Evolutionary conservation across 23 tunicate genomes (phyloP).

Genomic region (Ciona savignyi): DNA sequence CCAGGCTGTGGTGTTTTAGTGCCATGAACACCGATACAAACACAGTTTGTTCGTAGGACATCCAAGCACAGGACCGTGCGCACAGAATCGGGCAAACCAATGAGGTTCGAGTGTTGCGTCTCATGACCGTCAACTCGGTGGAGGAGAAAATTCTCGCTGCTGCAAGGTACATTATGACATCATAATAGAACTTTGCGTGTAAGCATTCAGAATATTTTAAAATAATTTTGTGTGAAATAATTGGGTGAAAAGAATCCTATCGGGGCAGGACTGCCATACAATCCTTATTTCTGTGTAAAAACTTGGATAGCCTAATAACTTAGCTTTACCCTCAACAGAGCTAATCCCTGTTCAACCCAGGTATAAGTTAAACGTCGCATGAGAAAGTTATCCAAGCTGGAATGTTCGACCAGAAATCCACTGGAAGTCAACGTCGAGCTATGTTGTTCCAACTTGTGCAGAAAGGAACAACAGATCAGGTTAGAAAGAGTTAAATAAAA

Average conservation of each 20-base stretch:
- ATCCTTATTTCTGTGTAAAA: too few relatives aligned
- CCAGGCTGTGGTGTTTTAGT: too few relatives aligned
- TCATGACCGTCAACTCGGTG: conserved; percentile 91
- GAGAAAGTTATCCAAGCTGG: conserved; percentile 99
- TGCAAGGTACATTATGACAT: conserved; percentile 63
- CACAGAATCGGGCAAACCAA: conserved; percentile 98
- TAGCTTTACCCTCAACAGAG: too few relatives aligned
- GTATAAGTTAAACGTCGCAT: conserved; percentile 94
- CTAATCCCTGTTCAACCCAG: conserved; percentile 24
- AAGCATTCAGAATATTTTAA: too few relatives aligned
- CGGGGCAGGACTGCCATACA: too few relatives aligned
- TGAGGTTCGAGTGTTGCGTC: conserved; percentile 93
- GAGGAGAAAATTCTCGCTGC: conserved; percentile 98
- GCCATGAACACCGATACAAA: too few relatives aligned
- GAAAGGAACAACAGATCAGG: conserved; percentile 64
- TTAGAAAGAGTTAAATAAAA: too few relatives aligned
- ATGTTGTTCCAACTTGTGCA: conserved; percentile 48
- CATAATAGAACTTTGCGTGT: too few relatives aligned
- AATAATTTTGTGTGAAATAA: too few relatives aligned
- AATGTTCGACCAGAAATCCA: conserved; percentile 97
- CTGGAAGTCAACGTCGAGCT: conserved; percentile 88
- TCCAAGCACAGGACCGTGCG: conserved; percentile 97
- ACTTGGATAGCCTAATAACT: too few relatives aligned
- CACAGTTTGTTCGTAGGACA: conserved; percentile 41
- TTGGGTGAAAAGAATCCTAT: too few relatives aligned